Conservation (phyloP, 2,113 vertebrate genomes). For the Ciconia stormi region DNA sequence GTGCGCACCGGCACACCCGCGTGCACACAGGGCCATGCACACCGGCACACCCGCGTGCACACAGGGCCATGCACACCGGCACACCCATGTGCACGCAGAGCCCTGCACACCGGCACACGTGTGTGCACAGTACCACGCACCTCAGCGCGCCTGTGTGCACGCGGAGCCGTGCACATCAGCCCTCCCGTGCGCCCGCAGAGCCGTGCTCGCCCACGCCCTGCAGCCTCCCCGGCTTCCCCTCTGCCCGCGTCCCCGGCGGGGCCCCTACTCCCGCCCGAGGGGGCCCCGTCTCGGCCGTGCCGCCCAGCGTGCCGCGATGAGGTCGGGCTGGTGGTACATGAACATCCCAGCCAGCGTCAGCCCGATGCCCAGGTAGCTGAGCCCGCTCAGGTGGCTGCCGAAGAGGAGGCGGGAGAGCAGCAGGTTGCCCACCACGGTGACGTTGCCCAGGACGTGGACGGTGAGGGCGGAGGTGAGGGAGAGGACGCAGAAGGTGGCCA, state of each 20-base stretch:
- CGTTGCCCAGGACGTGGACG: constrained; percentile 92
- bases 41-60: too few relatives aligned
- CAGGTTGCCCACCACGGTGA: constrained; percentile 92
- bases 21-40: background rate
- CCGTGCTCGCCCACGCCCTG: background rate
- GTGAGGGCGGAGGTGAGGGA: constrained; percentile 95
- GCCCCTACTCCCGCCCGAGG: constrained; percentile 19
- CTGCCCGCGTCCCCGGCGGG: rapidly evolving
- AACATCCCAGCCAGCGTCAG: constrained; percentile 89
- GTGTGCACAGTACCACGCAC: background rate
- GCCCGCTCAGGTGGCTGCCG: constrained; percentile 81
- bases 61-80: background rate
- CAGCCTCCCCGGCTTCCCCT: rapidly evolving
- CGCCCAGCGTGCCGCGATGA: constrained; percentile 79
- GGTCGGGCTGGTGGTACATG: constrained; percentile 91
- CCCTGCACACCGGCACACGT: rapidly evolving
- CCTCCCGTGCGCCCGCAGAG: background rate
- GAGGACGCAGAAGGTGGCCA: constrained; percentile 92
- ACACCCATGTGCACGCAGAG: too few relatives aligned
- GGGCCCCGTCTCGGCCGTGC: background rate
- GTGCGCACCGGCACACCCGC: too few relatives aligned
- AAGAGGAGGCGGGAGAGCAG: constrained; percentile 90
- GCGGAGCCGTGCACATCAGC: background rate
- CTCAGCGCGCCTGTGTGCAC: too few relatives aligned
- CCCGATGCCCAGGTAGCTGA: constrained; percentile 87